Evolutionary conservation across 2,113 vertebrate genomes (phyloP), one percentile per base, ranked within the genome.

Genomic region (Melanerpes formicivorus): DNA sequence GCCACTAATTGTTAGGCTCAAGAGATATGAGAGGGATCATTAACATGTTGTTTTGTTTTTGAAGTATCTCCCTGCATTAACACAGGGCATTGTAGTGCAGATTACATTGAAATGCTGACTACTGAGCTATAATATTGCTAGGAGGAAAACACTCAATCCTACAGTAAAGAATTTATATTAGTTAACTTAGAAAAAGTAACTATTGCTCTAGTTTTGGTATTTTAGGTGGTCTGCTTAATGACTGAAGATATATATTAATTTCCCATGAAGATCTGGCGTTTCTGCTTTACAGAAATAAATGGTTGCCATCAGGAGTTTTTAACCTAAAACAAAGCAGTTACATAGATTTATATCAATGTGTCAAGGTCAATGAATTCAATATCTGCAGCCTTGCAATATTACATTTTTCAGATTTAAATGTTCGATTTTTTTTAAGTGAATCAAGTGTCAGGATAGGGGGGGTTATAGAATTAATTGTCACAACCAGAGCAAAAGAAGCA

Each of bases 41-140:
- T 95, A 93, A 84, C 94, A 91, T 93, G 93, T 93, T 92, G 91
- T 71, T 93, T 80, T 88, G 95, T 72, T 96, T 95, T 96, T 95
- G 95, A 96, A 92, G 91, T 95, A 93, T 93, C 94, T 91, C 69
- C 52, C 90, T 80, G 91, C 94, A 96, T 96, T 96, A 93, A 91
- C 95, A 96, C 95, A 96, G 85, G 87, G 85, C 95, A 96, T 88
- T 96, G 95, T 96, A 96, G 90, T 95, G 95, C 91, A 96, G 96
- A 96, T 96, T 93, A 85, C 95, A 95, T 92, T 94, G 93, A 96
- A 93, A 96, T 95, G 94, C 95, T 95, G 94, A 95, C 95, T 90
- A 62, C 85, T 88, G 62, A 83, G 87, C 76, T 91, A 73, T 54
- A 86, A 83, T 93, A 91, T 87, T 77, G 55, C 58, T 72, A 48